A percentile compares a stretch with the other conserved stretches of the same genome.
phyloP scores from a whole-genome alignment of 2,113 vertebrate genomes.

The Ammospiza caudacuta region DNA sequence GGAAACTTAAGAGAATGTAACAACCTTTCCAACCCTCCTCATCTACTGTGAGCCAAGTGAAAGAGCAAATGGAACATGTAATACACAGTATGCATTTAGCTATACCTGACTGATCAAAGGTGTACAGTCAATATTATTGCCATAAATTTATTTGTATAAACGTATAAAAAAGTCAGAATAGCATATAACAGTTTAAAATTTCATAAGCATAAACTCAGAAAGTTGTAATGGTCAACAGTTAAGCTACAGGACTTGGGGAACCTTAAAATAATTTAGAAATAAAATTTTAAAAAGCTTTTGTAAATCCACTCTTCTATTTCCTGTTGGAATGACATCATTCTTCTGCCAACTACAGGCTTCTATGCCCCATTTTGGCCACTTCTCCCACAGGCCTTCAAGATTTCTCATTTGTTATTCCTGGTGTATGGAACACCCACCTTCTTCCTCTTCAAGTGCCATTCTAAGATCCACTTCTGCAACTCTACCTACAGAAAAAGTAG shows the following conservation, averaged over 20 bases:
- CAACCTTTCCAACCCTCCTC: neutral
- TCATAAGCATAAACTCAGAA: neutral
- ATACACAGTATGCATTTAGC: neutral
- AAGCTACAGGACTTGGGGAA: neutral
- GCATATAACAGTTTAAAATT: neutral
- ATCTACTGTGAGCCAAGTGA: neutral
- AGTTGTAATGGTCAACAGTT: neutral
- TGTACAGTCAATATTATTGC: neutral
- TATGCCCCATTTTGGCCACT: constrained; percentile 18
- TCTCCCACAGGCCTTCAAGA: constrained; percentile 9
- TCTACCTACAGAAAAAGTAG: constrained; percentile 49
- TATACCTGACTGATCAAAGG: neutral
- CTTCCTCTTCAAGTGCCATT: constrained; percentile 30
- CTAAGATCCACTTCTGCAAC: constrained; percentile 58
- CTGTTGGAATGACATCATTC: neutral
- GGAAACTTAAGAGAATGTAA: neutral
- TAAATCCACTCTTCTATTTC: neutral
- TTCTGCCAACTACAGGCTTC: constrained; percentile 37
- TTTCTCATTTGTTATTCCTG: neutral
- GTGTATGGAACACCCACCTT: constrained; percentile 13
- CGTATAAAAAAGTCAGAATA: neutral
- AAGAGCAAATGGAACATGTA: neutral
- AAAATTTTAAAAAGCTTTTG: neutral
- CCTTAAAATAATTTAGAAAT: neutral
- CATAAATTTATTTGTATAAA: neutral